Conservation (phyloP, 1,140 invertebrate genomes). For the Calephelis nemesis region DNA sequence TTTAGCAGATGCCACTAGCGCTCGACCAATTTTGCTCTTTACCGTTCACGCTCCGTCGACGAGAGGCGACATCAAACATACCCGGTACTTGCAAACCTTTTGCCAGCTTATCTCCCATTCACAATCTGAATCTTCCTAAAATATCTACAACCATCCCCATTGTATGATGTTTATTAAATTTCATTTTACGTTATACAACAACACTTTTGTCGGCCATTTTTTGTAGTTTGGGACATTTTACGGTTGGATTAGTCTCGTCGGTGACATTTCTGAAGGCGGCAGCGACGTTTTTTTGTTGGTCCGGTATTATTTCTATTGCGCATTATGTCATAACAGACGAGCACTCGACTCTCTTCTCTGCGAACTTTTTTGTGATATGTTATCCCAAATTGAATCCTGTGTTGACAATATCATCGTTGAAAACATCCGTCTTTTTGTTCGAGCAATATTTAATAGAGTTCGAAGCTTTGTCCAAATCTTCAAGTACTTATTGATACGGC, state of each 20-base stretch:
- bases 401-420: constrained; percentile 67
- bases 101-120: constrained; percentile 76
- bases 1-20: constrained; percentile 72
- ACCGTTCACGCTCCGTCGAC: constrained; percentile 71
- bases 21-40: constrained; percentile 71
- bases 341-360: constrained; percentile 56
- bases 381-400: constrained; percentile 72
- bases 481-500: constrained; percentile 27
- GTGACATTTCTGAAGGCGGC: constrained; percentile 62
- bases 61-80: constrained; percentile 76
- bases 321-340: constrained; percentile 77
- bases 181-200: constrained; percentile 77
- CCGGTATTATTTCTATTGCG: constrained; percentile 65
- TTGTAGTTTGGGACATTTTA: constrained; percentile 76
- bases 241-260: constrained; percentile 59
- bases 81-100: constrained; percentile 69
- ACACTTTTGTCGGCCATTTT: constrained; percentile 75
- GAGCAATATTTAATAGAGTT: constrained; percentile 47
- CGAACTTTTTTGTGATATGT: constrained; percentile 58
- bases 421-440: constrained; percentile 71
- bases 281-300: constrained; percentile 64
- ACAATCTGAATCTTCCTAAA: constrained; percentile 69
- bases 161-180: constrained; percentile 77
- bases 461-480: constrained; percentile 35
- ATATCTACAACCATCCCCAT: constrained; percentile 65